Evolutionary conservation across 2,888 invertebrate species (phyloP).

Genomic region (Sarcophaga subvicina): DNA sequence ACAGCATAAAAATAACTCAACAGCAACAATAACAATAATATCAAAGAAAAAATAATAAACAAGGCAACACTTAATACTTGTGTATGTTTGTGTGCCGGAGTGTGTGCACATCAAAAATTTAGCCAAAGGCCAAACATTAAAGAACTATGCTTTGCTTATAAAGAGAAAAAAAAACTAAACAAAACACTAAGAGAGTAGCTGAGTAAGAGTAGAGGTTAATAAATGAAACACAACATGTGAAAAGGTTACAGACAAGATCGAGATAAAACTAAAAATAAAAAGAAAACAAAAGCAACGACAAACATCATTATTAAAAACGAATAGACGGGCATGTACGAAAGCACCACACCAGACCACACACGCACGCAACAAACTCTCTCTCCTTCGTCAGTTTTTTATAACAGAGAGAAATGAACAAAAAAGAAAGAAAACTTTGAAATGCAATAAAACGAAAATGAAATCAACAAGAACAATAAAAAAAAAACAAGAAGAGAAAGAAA

Average conservation of each 20-base stretch:
- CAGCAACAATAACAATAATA: no score
- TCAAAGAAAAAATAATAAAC: no score
- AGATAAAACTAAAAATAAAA: not conserved
- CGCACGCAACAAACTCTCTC: not conserved
- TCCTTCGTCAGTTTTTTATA: no score
- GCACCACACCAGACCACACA: not conserved
- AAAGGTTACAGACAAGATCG: not conserved
- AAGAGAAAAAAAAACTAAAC: not conserved
- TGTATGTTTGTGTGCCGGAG: not conserved
- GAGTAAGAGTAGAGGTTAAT: not conserved
- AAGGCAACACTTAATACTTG: no score
- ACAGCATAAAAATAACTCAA: no score
- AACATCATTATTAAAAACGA: no score
- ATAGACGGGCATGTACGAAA: not conserved
- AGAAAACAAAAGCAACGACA: not conserved
- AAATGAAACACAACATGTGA: constrained; percentile 3
- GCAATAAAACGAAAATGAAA: not conserved
- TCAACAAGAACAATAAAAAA: not conserved
- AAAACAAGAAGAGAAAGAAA: no score
- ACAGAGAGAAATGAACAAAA: no score
- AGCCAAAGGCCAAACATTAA: not conserved
- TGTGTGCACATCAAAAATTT: not conserved
- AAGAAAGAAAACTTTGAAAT: no score
- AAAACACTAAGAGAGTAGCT: not conserved
- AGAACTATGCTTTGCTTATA: not conserved